Conservation (phyloP, 2,888 invertebrate species). For the Cerceris rybyensis region DNA sequence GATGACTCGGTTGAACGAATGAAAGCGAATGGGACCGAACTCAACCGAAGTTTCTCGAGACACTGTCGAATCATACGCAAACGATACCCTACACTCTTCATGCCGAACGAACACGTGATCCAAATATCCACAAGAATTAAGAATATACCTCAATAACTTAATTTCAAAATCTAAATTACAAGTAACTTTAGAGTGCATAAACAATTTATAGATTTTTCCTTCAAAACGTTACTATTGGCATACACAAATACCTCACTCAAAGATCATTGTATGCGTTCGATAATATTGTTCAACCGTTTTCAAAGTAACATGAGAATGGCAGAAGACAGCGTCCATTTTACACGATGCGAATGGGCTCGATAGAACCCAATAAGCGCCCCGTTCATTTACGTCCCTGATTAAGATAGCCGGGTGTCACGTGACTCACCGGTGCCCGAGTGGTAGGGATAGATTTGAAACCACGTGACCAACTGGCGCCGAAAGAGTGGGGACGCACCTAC, state of each 20-base stretch:
- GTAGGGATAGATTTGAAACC: constrained; percentile 51
- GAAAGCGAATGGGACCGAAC: constrained; percentile 62
- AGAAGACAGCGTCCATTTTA: constrained; percentile 64
- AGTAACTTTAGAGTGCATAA: too few species aligned
- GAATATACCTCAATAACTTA: too few species aligned
- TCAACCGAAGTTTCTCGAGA: constrained; percentile 55
- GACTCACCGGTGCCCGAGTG: constrained; percentile 60
- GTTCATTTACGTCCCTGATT: constrained; percentile 71
- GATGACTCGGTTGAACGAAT: constrained; percentile 53
- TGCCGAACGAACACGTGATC: constrained; percentile 1
- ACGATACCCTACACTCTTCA: constrained; percentile 37
- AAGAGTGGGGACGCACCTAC: constrained; percentile 50
- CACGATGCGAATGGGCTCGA: constrained; percentile 74
- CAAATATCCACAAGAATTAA: too few species aligned
- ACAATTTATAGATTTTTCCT: too few species aligned
- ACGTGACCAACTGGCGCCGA: constrained; percentile 57
- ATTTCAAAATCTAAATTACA: too few species aligned
- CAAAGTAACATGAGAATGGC: constrained; percentile 32
- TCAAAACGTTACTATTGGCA: too few species aligned
- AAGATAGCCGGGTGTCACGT: constrained; percentile 55
- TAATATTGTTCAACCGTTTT: constrained; percentile 12
- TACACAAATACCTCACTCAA: too few species aligned
- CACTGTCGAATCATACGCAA: constrained; percentile 50
- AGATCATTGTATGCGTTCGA: too few species aligned
- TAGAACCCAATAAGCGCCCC: constrained; percentile 62